These are phyloP conservation scores for Conomelus anceps DNA, from an alignment of 2,888 invertebrate genomes.

Conservation along the genomic window DNA sequence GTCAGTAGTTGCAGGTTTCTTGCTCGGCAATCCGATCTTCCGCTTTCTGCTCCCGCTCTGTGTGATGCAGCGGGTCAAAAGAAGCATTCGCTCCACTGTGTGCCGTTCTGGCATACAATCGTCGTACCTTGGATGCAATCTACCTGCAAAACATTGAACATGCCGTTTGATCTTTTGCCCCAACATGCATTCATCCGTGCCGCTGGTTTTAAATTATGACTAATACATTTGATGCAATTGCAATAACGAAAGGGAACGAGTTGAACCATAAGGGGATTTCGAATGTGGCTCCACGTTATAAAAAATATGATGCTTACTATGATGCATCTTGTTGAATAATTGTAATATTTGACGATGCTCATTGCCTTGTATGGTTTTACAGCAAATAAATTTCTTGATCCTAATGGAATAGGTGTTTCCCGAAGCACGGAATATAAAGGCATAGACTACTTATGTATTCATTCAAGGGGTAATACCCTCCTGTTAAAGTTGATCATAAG, in stretches of 20 bases:
- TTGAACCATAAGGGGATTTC: neutral
- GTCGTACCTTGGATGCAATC: neutral
- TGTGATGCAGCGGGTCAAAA: no score
- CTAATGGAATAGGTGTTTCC: no score
- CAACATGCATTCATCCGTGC: neutral
- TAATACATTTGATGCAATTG: neutral
- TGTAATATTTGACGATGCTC: no score
- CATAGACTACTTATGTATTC: no score
- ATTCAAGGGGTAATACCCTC: no score
- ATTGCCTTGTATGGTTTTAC: no score
- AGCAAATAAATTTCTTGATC: no score
- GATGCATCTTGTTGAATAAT: no score
- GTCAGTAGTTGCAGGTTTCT: neutral
- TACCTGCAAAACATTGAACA: neutral
- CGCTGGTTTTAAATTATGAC: neutral
- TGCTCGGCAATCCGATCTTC: neutral
- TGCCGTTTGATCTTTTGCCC: neutral
- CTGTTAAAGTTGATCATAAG: no score
- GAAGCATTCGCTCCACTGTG: neutral
- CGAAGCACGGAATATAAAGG: no score
- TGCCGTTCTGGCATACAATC: neutral
- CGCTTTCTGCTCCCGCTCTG: no score
- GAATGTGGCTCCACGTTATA: neutral
- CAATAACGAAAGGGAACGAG: neutral
- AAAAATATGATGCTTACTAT: neutral